Evolutionary conservation across 2,888 invertebrate genomes (phyloP).

Genomic region (Ornithoptera priamus): DNA sequence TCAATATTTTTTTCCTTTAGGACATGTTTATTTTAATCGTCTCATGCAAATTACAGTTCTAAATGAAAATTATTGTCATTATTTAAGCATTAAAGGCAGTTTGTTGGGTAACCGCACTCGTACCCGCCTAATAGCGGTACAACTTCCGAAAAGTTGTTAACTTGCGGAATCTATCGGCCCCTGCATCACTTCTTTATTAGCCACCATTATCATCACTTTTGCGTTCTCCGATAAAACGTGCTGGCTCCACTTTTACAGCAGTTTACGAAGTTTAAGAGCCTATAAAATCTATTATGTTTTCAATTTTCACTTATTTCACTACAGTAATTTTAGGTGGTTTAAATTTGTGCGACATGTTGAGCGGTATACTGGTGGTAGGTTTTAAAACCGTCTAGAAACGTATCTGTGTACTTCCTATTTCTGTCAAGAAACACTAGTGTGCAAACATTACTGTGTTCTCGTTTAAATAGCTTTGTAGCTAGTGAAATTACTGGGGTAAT

Average conservation of each 20-base stretch:
- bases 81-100: conserved; percentile 40
- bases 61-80: conserved; percentile 29
- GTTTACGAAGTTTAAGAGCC: conserved; percentile 64
- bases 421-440: no score
- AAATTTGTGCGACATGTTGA: background rate
- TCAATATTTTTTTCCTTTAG: background rate
- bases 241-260: conserved; percentile 67
- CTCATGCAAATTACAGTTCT: conserved; percentile 1
- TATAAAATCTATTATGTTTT: conserved; percentile 65
- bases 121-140: conserved; percentile 67
- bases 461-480: no score
- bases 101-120: conserved; percentile 56
- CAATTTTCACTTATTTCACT: conserved; percentile 46
- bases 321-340: conserved; percentile 6
- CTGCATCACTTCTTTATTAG: conserved; percentile 71
- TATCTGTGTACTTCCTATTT: no score
- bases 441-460: no score
- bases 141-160: conserved; percentile 71
- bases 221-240: conserved; percentile 76
- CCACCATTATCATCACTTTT: conserved; percentile 74
- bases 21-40: background rate
- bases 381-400: no score
- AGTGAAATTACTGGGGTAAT: no score
- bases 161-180: conserved; percentile 73
- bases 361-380: no score